Evolutionary conservation across 2,888 invertebrate genomes (phyloP).

Genomic region (Drosophila subsilvestris): DNA sequence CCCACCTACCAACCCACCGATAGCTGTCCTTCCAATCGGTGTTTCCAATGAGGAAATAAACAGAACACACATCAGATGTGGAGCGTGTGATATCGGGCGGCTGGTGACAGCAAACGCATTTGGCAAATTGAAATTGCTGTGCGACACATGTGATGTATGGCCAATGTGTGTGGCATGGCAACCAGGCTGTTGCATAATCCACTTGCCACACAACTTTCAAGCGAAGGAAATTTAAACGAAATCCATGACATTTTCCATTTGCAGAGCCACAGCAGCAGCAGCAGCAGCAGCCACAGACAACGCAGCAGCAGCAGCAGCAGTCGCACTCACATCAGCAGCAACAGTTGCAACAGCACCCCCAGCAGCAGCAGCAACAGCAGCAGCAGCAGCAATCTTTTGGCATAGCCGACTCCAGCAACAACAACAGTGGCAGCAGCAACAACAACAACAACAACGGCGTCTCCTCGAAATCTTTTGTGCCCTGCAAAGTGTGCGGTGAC

Average conservation of each 20-base stretch:
- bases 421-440: conserved; percentile 70
- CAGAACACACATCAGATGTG: conserved; percentile 51
- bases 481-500: conserved; percentile 98
- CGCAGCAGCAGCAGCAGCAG: conserved; percentile 51
- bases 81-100: conserved; percentile 59
- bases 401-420: conserved; percentile 49
- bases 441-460: conserved; percentile 89
- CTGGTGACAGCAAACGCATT: conserved; percentile 55
- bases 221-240: conserved; percentile 41
- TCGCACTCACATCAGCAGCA: conserved; percentile 45
- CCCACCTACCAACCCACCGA: neutral
- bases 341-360: conserved; percentile 38
- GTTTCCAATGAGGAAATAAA: conserved; percentile 14
- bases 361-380: conserved; percentile 82
- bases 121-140: conserved; percentile 53
- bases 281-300: conserved; percentile 67
- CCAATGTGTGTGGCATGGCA: conserved; percentile 33
- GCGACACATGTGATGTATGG: conserved; percentile 55
- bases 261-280: conserved; percentile 69
- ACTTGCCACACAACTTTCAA: conserved; percentile 55
- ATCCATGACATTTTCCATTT: conserved; percentile 63
- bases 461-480: conserved; percentile 93
- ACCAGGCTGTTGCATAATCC: conserved; percentile 56
- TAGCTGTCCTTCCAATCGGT: conserved; percentile 11
- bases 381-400: conserved; percentile 81